A percentile compares a stretch with the other conserved stretches of the same genome.
Conservation (phyloP, 37 sponge, comb jelly and placozoan genomes). For the Beroe ovata region DNA sequence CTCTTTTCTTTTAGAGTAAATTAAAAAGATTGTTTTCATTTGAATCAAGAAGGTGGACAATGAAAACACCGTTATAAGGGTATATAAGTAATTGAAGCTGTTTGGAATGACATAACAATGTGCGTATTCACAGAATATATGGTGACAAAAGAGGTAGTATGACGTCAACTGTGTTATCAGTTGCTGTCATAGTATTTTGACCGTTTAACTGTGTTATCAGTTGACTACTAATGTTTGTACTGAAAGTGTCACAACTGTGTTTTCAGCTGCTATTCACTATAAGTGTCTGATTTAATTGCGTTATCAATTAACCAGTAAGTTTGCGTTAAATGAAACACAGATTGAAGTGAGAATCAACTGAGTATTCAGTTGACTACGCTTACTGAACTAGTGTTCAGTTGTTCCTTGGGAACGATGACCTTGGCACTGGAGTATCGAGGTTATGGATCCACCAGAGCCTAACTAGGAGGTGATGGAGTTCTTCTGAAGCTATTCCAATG, state of each 20-base stretch:
- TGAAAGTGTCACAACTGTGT: neutral
- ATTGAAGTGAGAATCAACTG: neutral
- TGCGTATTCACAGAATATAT: neutral
- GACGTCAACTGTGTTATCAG: neutral
- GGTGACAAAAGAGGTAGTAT: neutral
- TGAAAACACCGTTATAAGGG: neutral
- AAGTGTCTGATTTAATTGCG: neutral
- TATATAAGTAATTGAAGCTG: neutral
- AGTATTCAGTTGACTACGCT: neutral
- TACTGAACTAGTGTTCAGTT: neutral
- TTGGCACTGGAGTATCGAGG: neutral
- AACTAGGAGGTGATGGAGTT: neutral
- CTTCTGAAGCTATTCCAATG: neutral
- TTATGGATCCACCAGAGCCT: neutral
- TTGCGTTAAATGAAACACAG: neutral
- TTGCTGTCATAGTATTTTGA: neutral
- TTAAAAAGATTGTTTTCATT: neutral
- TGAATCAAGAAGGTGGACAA: neutral
- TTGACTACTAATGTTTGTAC: neutral
- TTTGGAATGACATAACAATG: neutral
- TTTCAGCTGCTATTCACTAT: neutral
- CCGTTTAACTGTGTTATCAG: neutral
- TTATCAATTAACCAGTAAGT: neutral
- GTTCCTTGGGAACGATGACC: neutral
- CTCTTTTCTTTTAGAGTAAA: neutral